These are phyloP conservation scores for Alviniconcha marisindica DNA, from an alignment of 1,140 invertebrate genomes.

Conservation along the genomic window DNA sequence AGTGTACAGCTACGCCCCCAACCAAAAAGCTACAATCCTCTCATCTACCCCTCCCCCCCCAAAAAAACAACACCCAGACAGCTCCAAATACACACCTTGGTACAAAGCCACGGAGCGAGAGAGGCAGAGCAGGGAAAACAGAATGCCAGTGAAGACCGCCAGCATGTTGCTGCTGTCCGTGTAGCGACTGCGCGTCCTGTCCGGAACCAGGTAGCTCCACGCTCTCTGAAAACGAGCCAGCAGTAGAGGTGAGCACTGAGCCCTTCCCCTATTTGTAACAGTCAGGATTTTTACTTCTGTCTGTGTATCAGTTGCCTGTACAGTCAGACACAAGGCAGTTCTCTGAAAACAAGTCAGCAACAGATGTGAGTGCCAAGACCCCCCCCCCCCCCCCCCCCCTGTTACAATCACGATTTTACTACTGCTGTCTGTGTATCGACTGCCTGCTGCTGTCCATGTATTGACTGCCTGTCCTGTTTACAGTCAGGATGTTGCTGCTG, in stretches of 20 bases:
- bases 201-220: conserved; percentile 82
- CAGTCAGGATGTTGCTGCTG: neutral
- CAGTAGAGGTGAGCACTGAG: neutral
- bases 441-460: neutral
- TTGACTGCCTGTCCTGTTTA: neutral
- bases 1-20: too few relatives aligned
- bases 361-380: neutral
- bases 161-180: conserved; percentile 83
- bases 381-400: neutral
- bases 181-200: conserved; percentile 82
- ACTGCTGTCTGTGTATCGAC: neutral
- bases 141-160: conserved; percentile 81
- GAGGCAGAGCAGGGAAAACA: conserved; percentile 80
- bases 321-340: neutral
- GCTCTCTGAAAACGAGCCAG: conserved; percentile 75
- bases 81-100: conserved; percentile 71
- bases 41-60: too few relatives aligned
- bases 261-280: too few relatives aligned
- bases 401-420: neutral
- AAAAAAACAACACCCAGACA: too few relatives aligned
- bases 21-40: too few relatives aligned
- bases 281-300: too few relatives aligned
- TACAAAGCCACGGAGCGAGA: conserved; percentile 77
- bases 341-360: neutral
- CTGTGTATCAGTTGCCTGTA: neutral